Conservation (phyloP, 2,113 vertebrate genomes). For the Cyprinodon brontotheroides region DNA sequence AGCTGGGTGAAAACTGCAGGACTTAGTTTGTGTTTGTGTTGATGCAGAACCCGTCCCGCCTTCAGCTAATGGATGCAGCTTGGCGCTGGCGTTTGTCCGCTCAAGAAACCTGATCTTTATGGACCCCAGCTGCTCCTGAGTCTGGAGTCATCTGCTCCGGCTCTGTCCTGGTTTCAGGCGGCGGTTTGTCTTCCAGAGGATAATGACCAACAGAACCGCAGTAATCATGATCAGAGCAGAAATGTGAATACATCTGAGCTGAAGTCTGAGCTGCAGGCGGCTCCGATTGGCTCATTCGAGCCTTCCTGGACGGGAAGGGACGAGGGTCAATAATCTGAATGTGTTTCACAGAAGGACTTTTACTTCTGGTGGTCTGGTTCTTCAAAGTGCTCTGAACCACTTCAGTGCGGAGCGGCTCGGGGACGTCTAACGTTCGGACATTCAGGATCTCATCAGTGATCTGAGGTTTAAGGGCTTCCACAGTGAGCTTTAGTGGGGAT, state of each 20-base stretch:
- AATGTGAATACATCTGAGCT: background rate
- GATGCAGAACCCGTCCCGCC: background rate
- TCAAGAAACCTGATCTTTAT: constrained; percentile 1
- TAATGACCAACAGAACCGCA: constrained; percentile 49
- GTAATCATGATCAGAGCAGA: constrained; percentile 72
- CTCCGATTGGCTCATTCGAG: constrained; percentile 17
- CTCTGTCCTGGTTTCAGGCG: background rate
- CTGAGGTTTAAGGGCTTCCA: constrained; percentile 13
- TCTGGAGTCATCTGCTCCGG: background rate
- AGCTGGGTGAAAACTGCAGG: constrained; percentile 12
- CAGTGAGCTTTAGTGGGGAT: background rate
- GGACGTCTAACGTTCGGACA: constrained; percentile 20
- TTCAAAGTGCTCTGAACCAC: constrained; percentile 83
- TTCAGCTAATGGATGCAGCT: constrained; percentile 4
- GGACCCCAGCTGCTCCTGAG: background rate
- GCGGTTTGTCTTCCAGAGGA: constrained; percentile 2
- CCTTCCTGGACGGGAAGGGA: constrained; percentile 72
- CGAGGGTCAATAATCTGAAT: constrained; percentile 81
- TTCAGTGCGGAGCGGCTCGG: constrained; percentile 57
- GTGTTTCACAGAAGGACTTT: constrained; percentile 51
- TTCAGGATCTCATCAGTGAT: constrained; percentile 11
- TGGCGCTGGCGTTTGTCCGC: background rate
- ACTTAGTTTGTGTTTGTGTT: background rate
- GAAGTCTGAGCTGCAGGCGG: constrained; percentile 10
- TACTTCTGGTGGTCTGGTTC: constrained; percentile 56